These are phyloP conservation scores for Ypsolopha scabrella DNA, from an alignment of 2,888 invertebrate species.

Conservation along the genomic window DNA sequence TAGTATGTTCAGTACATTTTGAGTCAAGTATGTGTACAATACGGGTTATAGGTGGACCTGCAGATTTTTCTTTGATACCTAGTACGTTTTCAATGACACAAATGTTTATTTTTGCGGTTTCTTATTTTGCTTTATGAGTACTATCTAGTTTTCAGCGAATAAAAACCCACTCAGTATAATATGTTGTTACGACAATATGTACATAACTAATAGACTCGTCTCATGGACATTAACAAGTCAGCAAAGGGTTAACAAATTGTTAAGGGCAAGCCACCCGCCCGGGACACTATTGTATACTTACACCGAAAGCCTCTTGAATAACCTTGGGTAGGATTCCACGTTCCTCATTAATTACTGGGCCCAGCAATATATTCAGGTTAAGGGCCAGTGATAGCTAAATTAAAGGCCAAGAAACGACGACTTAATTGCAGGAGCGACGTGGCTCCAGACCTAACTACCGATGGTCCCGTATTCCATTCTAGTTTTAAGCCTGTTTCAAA, in stretches of 20 bases:
- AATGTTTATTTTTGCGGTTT: no score
- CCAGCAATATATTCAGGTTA: conserved; percentile 43
- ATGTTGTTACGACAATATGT: no score
- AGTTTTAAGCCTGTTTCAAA: background rate
- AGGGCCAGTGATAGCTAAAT: conserved; percentile 49
- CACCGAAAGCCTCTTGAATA: conserved; percentile 17
- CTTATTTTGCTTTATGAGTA: no score
- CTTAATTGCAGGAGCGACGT: conserved; percentile 39
- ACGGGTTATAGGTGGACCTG: no score
- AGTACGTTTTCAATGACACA: no score
- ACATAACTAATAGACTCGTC: no score
- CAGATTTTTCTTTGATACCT: no score
- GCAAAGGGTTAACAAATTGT: conserved; percentile 26
- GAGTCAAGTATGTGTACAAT: no score
- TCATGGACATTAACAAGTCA: conserved; percentile 5
- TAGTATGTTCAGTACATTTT: no score
- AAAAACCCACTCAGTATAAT: no score
- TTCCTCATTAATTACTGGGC: conserved; percentile 35
- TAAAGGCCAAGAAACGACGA: conserved; percentile 37
- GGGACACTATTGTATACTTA: conserved; percentile 21
- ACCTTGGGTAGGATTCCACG: conserved; percentile 17
- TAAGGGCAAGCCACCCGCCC: conserved; percentile 19
- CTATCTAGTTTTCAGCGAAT: no score
- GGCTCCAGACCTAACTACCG: conserved; percentile 26
- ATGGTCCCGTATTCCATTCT: conserved; percentile 12